Evolutionary conservation across 2,888 invertebrate genomes (phyloP), one percentile per base, ranked within the genome.

Genomic region (Unio delphinus): DNA sequence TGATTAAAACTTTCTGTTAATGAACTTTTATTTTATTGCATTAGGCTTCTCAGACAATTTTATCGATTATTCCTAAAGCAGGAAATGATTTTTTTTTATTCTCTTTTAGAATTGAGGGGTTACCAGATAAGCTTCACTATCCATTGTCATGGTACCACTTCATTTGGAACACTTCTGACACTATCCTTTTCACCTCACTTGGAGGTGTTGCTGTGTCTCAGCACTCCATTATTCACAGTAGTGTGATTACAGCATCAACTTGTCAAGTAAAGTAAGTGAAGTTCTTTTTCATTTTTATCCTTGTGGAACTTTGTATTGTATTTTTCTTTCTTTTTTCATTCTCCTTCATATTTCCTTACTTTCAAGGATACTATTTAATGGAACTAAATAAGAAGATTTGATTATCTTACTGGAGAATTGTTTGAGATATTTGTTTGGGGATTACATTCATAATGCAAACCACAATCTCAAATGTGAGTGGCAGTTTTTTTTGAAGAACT

Each of bases 221-320:
- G 23, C 73, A 77, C 67, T 81, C 81, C 58, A 62, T 79, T 4
- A 68, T 82, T 6, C 75, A 77, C 65, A 73, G 61, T 61, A 76
- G 75, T 28, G 58, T 65, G 18, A 61, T 78, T 8, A 64, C 68
- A 23, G 58, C 64, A 56, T 70, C 72, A 23, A 67, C 73, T 28
- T 67, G 74, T 15, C 55, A 61, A 18, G 61, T 80, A 28, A 61
- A 59, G 79, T 79, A 68, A 79, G 77, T 74, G 45, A 56, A 55
- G 18, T 5, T 34, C 18, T 57, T n/a, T 57, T 62, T 45, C 23
- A 11, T 45, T 45, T 45, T 45, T 45, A 15, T 45, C 45, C 45
- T 3, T 45, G 45, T 45, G 3, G 45, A 45, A 45, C 15, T 15
- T 15, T 45, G 11, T 45, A 11, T 45, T 45, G 11, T 15, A 15